Evolutionary conservation across 2,888 invertebrate genomes (phyloP), one percentile per base, ranked within the genome.

Genomic region (Oxytorus armatus): DNA sequence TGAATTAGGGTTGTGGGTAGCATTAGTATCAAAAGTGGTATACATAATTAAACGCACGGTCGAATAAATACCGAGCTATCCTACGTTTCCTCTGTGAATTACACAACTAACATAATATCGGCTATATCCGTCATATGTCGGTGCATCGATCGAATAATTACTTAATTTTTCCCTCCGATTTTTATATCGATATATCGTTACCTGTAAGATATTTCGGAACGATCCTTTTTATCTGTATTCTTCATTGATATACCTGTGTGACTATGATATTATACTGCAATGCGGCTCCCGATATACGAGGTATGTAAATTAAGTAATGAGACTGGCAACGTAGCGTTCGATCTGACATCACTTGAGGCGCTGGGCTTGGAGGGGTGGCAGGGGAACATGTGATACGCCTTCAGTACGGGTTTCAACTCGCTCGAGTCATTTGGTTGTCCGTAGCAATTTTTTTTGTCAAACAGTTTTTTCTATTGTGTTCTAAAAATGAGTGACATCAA

Each of bases 201-300:
- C 21, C 39, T 42, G 14, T 25, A 21, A 65, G 18, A 49, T 3
- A 3, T n/a, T 8, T 29, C 14, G 25, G 33, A 18, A 39, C 21
- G 42, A 21, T 29, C 11, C 55, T 65, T 25, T 63, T 73, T 77
- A 69, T 77, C 73, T 77, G 16, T 55, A 68, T 73, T 63, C 57
- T 73, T 53, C 21, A 61, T 61, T 44, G 66, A 76, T 79, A 72
- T 65, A 79, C 79, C 70, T 74, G 75, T 44, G 75, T 68, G 72
- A 69, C 77, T 69, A 68, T 69, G 73, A 73, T 80, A 77, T 80
- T 80, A 80, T 80, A 80, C 80, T 80, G 80, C 80, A 80, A 77
- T 80, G 80, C 80, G 80, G 80, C 77, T 77, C 68, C 77, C 77
- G 77, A 77, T 77, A 77, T 73, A 73, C 47, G 36, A 23, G n/a